Conservation (phyloP, 2,888 invertebrate species). For the Tetropium fuscum region DNA sequence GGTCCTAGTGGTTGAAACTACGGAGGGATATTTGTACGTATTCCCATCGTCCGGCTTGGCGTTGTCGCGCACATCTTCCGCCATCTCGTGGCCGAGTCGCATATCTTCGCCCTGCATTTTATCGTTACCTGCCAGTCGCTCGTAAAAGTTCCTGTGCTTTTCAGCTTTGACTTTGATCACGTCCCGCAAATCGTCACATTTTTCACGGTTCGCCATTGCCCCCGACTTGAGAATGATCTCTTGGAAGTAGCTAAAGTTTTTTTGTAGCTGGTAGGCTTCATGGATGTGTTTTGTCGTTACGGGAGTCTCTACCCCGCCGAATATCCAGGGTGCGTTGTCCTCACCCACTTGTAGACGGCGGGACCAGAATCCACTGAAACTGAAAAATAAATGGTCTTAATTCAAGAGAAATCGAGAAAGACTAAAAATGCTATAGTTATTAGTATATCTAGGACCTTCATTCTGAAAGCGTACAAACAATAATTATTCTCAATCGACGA, state of each 20-base stretch:
- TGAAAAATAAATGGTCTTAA: conserved; percentile 40
- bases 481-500: no score
- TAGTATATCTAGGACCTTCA: no score
- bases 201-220: conserved; percentile 35
- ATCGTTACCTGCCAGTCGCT: conserved; percentile 46
- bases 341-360: conserved; percentile 54
- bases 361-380: conserved; percentile 61
- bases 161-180: conserved; percentile 56
- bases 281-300: conserved; percentile 20
- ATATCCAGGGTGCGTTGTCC: conserved; percentile 52
- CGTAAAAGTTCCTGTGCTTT: conserved; percentile 57
- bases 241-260: conserved; percentile 26
- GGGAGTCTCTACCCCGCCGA: conserved; percentile 47
- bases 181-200: conserved; percentile 49
- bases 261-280: conserved; percentile 10
- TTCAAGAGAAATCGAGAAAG: no score
- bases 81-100: conserved; percentile 45
- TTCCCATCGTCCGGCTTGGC: neutral
- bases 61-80: conserved; percentile 35
- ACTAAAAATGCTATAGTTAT: no score
- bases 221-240: conserved; percentile 23
- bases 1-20: conserved; percentile 10
- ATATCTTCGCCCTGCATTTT: conserved; percentile 29
- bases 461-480: no score
- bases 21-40: conserved; percentile 16